A percentile compares a stretch with the other conserved stretches of the same genome.
phyloP scores from a whole-genome alignment of 1,140 invertebrate species.

The Drosophila pachea region DNA sequence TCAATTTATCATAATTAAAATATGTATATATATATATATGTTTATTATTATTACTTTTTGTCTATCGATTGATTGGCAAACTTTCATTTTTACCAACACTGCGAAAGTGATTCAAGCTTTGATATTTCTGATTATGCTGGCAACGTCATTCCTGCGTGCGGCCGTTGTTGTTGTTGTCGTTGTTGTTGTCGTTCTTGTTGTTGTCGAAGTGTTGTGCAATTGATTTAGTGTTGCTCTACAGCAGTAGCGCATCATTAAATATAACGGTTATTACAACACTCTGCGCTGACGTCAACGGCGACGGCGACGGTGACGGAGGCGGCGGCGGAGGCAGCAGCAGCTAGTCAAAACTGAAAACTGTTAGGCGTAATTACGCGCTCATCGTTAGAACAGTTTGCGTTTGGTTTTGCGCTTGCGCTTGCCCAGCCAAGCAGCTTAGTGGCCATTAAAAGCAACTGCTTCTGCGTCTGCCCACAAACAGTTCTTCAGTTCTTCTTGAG shows the following conservation, averaged over 20 bases:
- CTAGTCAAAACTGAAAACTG: slow-evolving; percentile 50
- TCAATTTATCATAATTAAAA: slow-evolving; percentile 57
- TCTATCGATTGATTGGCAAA: slow-evolving; percentile 33
- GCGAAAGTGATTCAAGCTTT: slow-evolving; percentile 29
- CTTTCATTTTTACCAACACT: slow-evolving; percentile 42
- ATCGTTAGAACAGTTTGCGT: slow-evolving; percentile 76
- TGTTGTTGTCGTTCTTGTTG: slow-evolving; percentile 9
- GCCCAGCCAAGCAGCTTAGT: slow-evolving; percentile 45
- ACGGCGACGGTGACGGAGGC: too few species aligned
- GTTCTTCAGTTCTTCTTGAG: slow-evolving; percentile 72
- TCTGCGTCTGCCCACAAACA: slow-evolving; percentile 19
- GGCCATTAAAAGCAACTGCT: slow-evolving; percentile 49
- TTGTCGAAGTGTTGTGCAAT: slow-evolving; percentile 32
- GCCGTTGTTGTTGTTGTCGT: slow-evolving; percentile 12
- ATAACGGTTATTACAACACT: slow-evolving; percentile 72
- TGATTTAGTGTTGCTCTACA: background rate
- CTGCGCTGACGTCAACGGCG: slow-evolving; percentile 17
- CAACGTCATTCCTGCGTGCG: slow-evolving; percentile 14
- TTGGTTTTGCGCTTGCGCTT: slow-evolving; percentile 29
- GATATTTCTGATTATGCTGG: slow-evolving; percentile 21
- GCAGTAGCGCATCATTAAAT: slow-evolving; percentile 60
- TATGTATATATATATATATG: background rate
- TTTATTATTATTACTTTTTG: slow-evolving; percentile 2
- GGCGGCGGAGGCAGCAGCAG: too few species aligned
- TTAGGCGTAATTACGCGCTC: slow-evolving; percentile 64